Conservation (phyloP, 2,113 vertebrate genomes). For the Hippocampus abdominalis region DNA sequence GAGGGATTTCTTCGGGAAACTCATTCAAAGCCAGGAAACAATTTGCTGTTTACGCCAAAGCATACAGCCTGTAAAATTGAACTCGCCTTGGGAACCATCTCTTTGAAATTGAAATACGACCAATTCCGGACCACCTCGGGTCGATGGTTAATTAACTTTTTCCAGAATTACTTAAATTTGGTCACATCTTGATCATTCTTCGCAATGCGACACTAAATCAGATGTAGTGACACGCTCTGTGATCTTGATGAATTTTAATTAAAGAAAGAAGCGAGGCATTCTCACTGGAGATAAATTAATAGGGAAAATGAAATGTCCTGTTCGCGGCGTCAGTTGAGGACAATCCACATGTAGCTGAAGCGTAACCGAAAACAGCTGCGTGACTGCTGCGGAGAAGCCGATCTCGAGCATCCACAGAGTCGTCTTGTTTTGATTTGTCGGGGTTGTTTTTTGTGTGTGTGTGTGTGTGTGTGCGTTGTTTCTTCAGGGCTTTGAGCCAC, state of each 20-base stretch:
- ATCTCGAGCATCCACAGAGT: constrained; percentile 1
- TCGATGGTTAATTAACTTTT: constrained; percentile 30
- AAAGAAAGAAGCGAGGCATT: constrained; percentile 1
- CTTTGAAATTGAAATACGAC: constrained; percentile 16
- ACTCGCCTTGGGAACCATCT: not conserved
- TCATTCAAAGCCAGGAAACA: no score
- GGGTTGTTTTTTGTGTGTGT: not conserved
- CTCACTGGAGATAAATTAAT: constrained; percentile 9
- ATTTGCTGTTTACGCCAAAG: not conserved
- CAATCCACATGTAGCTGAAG: not conserved
- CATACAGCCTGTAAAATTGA: not conserved
- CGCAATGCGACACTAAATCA: constrained; percentile 3
- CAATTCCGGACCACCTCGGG: constrained; percentile 5
- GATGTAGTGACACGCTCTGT: constrained; percentile 10
- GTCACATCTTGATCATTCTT: constrained; percentile 28
- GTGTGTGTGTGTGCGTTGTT: not conserved
- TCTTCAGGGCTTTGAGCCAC: constrained; percentile 88
- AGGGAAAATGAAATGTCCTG: not conserved
- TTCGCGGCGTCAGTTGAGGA: not conserved
- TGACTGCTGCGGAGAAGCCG: not conserved
- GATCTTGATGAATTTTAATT: constrained; percentile 23
- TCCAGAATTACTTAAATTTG: constrained; percentile 21
- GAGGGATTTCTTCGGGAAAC: no score
- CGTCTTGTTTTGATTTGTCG: constrained; percentile 23
- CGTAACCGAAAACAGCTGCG: constrained; percentile 12